Evolutionary conservation across 2,888 invertebrate species (phyloP).

Genomic region (Mantis religiosa): DNA sequence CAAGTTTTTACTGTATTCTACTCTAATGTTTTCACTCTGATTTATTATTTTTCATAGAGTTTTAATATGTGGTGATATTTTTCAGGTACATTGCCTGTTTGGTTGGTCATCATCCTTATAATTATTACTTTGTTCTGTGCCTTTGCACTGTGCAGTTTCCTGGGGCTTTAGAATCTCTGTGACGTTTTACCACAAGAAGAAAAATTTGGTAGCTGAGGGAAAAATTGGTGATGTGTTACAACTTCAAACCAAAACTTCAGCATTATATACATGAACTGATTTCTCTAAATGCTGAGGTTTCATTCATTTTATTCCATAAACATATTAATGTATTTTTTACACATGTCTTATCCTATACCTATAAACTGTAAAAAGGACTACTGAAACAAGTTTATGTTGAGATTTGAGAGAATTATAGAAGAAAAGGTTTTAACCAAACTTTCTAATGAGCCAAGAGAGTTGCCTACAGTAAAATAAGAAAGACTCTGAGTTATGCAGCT

Average conservation of each 20-base stretch:
- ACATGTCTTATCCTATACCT: background rate
- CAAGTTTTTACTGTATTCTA: no score
- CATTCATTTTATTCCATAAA: background rate
- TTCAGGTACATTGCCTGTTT: conserved; percentile 76
- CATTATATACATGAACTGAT: background rate
- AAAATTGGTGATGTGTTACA: background rate
- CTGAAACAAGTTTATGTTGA: no score
- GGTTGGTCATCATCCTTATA: conserved; percentile 73
- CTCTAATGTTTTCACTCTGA: no score
- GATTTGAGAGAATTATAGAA: no score
- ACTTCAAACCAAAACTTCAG: background rate
- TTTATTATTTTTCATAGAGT: background rate
- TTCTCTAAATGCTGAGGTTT: background rate
- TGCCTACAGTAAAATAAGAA: no score
- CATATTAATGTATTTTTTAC: background rate
- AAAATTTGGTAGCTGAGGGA: background rate
- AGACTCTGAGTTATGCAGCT: no score
- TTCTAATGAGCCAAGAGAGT: no score
- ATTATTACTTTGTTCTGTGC: conserved; percentile 71
- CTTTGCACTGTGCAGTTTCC: conserved; percentile 76
- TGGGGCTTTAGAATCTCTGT: conserved; percentile 48
- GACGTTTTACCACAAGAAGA: background rate
- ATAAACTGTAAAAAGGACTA: background rate
- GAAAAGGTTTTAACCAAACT: no score
- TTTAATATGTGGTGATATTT: conserved; percentile 36